Evolutionary conservation across 1,140 invertebrate genomes (phyloP).

Genomic region (Drosophila tristis): DNA sequence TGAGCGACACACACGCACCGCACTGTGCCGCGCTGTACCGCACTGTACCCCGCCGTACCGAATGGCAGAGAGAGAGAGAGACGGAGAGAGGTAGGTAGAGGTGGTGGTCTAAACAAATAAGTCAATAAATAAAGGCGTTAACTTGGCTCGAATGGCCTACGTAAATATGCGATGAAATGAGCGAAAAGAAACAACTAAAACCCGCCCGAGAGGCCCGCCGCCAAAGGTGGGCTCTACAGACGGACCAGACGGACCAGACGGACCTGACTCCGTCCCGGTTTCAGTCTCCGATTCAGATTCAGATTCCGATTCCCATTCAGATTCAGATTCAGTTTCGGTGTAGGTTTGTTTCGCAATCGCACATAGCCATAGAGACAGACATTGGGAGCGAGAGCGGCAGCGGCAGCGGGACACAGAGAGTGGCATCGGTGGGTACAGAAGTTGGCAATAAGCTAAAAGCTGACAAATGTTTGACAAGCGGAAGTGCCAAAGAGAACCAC

Average conservation of each 20-base stretch:
- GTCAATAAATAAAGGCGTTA: conserved; percentile 81
- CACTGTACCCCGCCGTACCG: conserved; percentile 8
- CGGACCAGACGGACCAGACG: conserved; percentile 8
- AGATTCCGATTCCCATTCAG: no score
- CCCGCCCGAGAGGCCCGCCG: background rate
- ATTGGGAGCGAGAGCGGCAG: background rate
- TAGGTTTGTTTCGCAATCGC: conserved; percentile 72
- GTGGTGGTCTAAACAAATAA: conserved; percentile 68
- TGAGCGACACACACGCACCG: conserved; percentile 45
- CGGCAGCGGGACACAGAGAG: no score
- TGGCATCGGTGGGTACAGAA: conserved; percentile 21
- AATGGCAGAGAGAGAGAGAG: background rate
- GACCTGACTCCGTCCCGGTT: background rate
- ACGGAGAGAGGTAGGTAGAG: background rate
- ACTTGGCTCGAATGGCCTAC: conserved; percentile 77
- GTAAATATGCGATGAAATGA: conserved; percentile 78
- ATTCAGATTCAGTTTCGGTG: conserved; percentile 23
- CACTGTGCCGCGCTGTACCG: background rate
- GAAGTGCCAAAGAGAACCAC: conserved; percentile 64
- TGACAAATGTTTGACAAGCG: conserved; percentile 80
- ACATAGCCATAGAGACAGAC: conserved; percentile 21
- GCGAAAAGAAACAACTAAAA: conserved; percentile 57
- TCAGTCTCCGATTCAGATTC: no score
- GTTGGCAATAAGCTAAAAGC: conserved; percentile 79
- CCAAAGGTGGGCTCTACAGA: conserved; percentile 30